Percentiles rank a stretch among this genome's conserved stretches.
Evolutionary conservation across 1,140 invertebrate genomes (phyloP).

Genomic region (Solen grandis): DNA sequence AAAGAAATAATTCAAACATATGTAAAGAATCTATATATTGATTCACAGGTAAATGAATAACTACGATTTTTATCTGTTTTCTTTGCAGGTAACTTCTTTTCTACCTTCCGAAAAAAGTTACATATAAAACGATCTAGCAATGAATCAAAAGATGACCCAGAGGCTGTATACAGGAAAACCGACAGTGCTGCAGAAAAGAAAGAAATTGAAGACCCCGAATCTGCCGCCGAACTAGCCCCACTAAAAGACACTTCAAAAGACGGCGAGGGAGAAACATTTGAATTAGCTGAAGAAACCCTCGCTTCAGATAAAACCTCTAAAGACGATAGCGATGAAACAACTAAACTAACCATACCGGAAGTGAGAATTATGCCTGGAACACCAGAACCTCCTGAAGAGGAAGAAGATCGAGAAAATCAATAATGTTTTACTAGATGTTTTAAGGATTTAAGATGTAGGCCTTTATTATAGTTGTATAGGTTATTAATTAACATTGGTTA

Average conservation of each 20-base stretch:
- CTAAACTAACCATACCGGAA: conserved; percentile 47
- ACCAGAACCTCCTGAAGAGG: conserved; percentile 28
- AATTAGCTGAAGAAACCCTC: conserved; percentile 41
- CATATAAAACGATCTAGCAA: conserved; percentile 20
- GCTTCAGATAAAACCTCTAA: not conserved
- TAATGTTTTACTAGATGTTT: no score
- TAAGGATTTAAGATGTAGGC: no score
- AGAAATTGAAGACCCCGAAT: conserved; percentile 1
- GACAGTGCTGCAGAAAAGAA: conserved; percentile 24
- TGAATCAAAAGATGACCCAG: conserved; percentile 32
- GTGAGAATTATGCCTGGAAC: conserved; percentile 41
- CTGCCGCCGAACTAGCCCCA: conserved; percentile 13
- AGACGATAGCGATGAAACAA: conserved; percentile 29
- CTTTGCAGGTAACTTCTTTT: conserved; percentile 32
- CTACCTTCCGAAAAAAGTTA: conserved; percentile 48
- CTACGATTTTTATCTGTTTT: no score
- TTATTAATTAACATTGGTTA: no score
- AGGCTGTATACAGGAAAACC: conserved; percentile 46
- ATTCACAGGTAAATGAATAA: no score
- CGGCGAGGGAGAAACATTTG: conserved; percentile 41
- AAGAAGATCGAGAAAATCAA: not conserved
- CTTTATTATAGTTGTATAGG: no score
- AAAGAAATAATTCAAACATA: no score
- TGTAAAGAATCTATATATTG: no score
- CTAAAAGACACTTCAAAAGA: conserved; percentile 24